phyloP scores from a whole-genome alignment of 2,888 invertebrate genomes.

The Rhyacophila evoluta region DNA sequence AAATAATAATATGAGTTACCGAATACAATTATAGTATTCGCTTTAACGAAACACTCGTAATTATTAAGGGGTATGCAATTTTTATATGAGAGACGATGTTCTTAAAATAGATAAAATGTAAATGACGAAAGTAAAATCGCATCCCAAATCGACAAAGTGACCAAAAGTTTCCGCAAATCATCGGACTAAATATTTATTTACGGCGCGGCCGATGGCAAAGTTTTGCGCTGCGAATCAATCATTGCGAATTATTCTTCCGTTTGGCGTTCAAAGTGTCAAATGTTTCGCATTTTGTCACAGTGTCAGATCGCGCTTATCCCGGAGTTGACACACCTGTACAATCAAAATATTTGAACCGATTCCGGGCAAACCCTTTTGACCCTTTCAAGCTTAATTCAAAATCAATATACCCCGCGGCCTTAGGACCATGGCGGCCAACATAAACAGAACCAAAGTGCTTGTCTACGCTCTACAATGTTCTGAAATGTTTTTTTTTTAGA shows the following conservation, averaged over 20 bases:
- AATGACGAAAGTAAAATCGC: not conserved
- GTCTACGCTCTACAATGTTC: slow-evolving; percentile 8
- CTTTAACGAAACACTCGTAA: no score
- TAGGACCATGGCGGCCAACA: slow-evolving; percentile 26
- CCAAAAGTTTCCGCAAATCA: not conserved
- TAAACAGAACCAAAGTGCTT: slow-evolving; percentile 27
- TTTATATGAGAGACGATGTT: no score
- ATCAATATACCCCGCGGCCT: slow-evolving; percentile 48
- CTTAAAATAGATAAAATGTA: no score
- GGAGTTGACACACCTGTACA: slow-evolving; percentile 36
- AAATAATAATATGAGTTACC: no score
- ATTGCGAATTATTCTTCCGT: slow-evolving; percentile 22
- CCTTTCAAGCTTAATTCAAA: slow-evolving; percentile 50
- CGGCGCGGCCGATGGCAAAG: not conserved
- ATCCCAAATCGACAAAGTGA: not conserved
- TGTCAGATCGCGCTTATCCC: slow-evolving; percentile 35
- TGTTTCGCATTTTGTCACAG: slow-evolving; percentile 19
- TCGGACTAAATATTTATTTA: not conserved
- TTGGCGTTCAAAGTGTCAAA: slow-evolving; percentile 4
- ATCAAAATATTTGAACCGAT: slow-evolving; percentile 40
- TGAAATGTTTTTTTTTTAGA: no score
- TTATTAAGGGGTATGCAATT: no score
- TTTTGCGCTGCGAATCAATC: slow-evolving; percentile 8
- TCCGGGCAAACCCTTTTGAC: slow-evolving; percentile 38
- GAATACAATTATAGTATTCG: no score